A percentile compares a stretch with the other conserved stretches of the same genome.
Evolutionary conservation across 1,140 invertebrate species (phyloP).

Genomic region (Stenopsyche tienmushanensis): DNA sequence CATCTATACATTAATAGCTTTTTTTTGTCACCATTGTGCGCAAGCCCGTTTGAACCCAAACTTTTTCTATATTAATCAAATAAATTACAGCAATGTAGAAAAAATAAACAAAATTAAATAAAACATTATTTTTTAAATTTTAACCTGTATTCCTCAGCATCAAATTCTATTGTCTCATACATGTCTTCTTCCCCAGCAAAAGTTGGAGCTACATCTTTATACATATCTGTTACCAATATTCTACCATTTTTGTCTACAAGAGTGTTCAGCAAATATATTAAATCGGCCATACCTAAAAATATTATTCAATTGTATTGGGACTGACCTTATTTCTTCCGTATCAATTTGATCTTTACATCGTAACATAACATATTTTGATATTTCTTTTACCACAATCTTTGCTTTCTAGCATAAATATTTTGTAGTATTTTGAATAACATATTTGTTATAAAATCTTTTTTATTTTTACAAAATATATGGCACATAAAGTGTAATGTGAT

Average conservation of each 20-base stretch:
- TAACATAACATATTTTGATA: no score
- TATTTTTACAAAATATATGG: no score
- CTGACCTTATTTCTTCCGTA: no score
- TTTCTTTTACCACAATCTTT: no score
- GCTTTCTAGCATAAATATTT: no score
- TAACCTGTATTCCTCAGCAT: constrained; percentile 74
- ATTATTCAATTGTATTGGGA: no score
- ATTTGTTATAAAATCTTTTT: no score
- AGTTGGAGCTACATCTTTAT: constrained; percentile 74
- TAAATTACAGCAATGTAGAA: not conserved
- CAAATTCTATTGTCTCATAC: constrained; percentile 90
- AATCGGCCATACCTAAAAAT: constrained; percentile 78
- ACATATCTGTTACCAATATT: constrained; percentile 78
- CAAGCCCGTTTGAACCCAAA: constrained; percentile 69
- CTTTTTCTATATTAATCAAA: constrained; percentile 54
- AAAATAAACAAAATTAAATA: not conserved
- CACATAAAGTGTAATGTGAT: not conserved
- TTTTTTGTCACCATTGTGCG: constrained; percentile 76
- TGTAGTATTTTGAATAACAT: no score
- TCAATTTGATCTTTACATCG: no score
- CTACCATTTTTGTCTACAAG: constrained; percentile 82
- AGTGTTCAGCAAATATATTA: constrained; percentile 81
- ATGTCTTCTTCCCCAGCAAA: constrained; percentile 73
- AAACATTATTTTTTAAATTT: not conserved
- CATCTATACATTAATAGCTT: constrained; percentile 86